phyloP scores from a whole-genome alignment of 2,888 invertebrate species.

The Andrena bicolor region DNA sequence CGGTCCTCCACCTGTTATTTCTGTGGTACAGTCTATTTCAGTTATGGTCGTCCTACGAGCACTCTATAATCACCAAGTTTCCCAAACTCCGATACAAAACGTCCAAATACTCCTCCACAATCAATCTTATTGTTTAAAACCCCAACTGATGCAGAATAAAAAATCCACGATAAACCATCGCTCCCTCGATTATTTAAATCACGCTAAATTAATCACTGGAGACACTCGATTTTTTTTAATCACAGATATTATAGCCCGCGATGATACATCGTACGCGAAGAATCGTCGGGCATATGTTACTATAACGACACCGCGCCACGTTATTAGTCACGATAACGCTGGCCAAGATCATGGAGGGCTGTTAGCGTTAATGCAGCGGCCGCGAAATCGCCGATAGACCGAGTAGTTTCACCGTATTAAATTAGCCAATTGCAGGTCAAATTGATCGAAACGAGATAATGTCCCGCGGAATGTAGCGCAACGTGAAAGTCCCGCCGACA shows the following conservation, averaged over 20 bases:
- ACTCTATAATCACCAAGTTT: not conserved
- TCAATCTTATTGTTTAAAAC: not conserved
- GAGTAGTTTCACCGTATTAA: slow-evolving; percentile 79
- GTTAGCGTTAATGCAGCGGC: slow-evolving; percentile 41
- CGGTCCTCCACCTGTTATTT: slow-evolving; percentile 68
- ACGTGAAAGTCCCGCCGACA: slow-evolving; percentile 75
- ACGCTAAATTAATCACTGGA: not conserved
- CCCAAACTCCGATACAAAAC: not conserved
- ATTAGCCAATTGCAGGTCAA: slow-evolving; percentile 79
- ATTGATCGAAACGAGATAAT: slow-evolving; percentile 80
- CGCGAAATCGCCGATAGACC: slow-evolving; percentile 43
- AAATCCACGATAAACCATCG: too few species aligned
- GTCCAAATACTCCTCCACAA: too few species aligned
- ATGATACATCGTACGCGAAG: not conserved
- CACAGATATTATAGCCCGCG: not conserved
- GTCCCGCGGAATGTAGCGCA: slow-evolving; percentile 77
- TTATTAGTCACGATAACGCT: slow-evolving; percentile 26
- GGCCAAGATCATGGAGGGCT: slow-evolving; percentile 10
- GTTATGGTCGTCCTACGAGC: not conserved
- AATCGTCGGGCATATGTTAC: slow-evolving; percentile 20
- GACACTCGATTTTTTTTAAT: not conserved
- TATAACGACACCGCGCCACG: slow-evolving; percentile 12
- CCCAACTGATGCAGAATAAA: too few species aligned
- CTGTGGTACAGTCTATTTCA: slow-evolving; percentile 50
- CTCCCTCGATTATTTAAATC: not conserved